Base-by-base conservation (phyloP, 1,140 invertebrate genomes). In the Drosophila truncata region DNA sequence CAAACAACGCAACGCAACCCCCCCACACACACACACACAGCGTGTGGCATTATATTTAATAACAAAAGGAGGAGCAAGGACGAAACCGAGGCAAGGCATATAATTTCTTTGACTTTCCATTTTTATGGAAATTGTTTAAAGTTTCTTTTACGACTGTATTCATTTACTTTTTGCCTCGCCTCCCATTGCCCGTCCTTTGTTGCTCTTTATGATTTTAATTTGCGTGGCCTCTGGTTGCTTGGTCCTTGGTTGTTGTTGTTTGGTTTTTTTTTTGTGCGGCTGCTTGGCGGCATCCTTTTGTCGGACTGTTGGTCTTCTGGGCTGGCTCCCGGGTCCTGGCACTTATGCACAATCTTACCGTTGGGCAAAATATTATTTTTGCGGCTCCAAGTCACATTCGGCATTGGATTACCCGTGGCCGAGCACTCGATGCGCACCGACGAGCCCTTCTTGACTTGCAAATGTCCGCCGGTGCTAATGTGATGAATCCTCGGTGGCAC, bases 321-420 rank as follows among this genome's bases (percentile, higher is more conserved):
- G 11, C 25, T 14, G 42, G 31, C 54, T 49, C 33, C 63, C 33
- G 69, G 27, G 50, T 52, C 50, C 63, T 52, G 41, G 60, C 75
- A 82, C 67, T 87, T 88, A 85, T 84, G 78, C 70, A 46, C 66
- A 88, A 93, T 93, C 84, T 95, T 94, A 71, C 95, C 95, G 84
- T 94, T 95, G 60, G 95, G 95, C 55, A 95, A 93, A 65, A 95
- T 91, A 86, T 95, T 95, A 92, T 95, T 95, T 93, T 95, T 95
- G 90, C 95, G 93, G 50, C 94, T 95, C 95, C 95, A 96, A 50
- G 94, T 95, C 69, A 96, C 95, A 72, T 93, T 95, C 37, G 95
- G 95, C 58, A 93, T 93, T 33, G 95, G 95, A 94, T 95, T 95
- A 69, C 95, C 95, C 62, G 93, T 93, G 65, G 95, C 95, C 82